phyloP scores from a whole-genome alignment of 2,888 invertebrate species.

The Pomacea canaliculata region DNA sequence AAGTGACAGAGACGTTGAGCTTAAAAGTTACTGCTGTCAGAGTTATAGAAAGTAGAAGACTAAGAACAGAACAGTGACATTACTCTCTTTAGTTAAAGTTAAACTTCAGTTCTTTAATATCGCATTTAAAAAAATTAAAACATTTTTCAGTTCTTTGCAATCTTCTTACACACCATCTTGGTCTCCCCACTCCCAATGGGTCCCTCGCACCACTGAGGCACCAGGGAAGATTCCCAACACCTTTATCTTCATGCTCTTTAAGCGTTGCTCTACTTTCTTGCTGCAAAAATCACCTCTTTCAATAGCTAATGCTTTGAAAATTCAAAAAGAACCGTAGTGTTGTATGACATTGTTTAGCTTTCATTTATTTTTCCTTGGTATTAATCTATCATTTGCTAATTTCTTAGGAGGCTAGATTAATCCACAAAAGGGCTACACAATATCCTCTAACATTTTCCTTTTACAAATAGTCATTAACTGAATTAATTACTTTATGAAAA shows the following conservation, averaged over 20 bases:
- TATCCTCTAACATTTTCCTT: no score
- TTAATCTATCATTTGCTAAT: no score
- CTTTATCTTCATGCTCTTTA: conserved; percentile 77
- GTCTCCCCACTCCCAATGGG: conserved; percentile 89
- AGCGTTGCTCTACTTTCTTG: conserved; percentile 78
- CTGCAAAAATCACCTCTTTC: conserved; percentile 56
- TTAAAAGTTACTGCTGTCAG: not conserved
- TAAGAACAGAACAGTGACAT: not conserved
- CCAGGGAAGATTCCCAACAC: conserved; percentile 84
- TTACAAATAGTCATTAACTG: no score
- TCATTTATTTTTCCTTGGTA: no score
- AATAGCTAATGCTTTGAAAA: not conserved
- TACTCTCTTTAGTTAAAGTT: not conserved
- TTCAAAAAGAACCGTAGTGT: not conserved
- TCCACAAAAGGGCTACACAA: no score
- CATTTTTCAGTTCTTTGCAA: no score
- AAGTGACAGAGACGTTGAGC: not conserved
- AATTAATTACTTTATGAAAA: no score
- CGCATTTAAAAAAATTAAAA: no score
- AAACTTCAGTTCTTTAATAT: not conserved
- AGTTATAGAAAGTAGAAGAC: not conserved
- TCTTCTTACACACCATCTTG: conserved; percentile 74
- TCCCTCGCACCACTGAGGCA: conserved; percentile 84
- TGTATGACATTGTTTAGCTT: no score
- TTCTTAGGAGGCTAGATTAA: no score